These are phyloP conservation scores for Hippoglossus stenolepis DNA, from an alignment of 2,113 vertebrate species.

Conservation along the genomic window DNA sequence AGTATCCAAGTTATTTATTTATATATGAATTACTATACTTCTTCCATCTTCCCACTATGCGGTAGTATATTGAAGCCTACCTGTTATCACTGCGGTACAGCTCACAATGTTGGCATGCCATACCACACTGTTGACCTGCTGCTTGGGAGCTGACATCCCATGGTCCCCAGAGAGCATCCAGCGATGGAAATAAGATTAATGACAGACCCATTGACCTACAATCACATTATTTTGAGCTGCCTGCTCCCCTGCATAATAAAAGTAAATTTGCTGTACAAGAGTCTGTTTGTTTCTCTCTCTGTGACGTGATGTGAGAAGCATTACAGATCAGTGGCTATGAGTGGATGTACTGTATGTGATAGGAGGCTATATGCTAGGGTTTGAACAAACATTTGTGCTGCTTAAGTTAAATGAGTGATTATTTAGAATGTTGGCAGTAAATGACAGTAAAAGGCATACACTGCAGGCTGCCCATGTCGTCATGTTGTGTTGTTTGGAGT, in stretches of 20 bases:
- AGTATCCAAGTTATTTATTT: constrained; percentile 5
- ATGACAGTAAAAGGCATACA: no score
- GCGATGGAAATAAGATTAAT: constrained; percentile 11
- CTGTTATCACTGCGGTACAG: neutral
- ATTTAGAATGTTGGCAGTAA: no score
- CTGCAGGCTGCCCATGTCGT: neutral
- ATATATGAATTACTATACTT: neutral
- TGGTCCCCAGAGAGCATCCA: constrained; percentile 20
- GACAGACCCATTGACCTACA: constrained; percentile 9
- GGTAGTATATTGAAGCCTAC: neutral
- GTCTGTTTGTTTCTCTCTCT: neutral
- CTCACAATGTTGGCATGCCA: neutral
- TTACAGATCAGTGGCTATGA: no score
- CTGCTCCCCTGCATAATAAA: neutral
- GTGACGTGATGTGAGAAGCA: neutral
- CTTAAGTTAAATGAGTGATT: no score
- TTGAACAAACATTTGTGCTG: no score
- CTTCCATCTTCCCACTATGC: neutral
- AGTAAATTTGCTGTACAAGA: neutral
- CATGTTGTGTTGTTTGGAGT: neutral
- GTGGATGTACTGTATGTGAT: neutral
- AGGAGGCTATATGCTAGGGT: neutral
- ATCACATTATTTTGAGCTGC: constrained; percentile 6
- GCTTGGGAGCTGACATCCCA: constrained; percentile 1
- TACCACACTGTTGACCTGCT: neutral